Evolutionary conservation across 2,888 invertebrate genomes (phyloP), one percentile per base, ranked within the genome.

Genomic region (Erebia palarica): DNA sequence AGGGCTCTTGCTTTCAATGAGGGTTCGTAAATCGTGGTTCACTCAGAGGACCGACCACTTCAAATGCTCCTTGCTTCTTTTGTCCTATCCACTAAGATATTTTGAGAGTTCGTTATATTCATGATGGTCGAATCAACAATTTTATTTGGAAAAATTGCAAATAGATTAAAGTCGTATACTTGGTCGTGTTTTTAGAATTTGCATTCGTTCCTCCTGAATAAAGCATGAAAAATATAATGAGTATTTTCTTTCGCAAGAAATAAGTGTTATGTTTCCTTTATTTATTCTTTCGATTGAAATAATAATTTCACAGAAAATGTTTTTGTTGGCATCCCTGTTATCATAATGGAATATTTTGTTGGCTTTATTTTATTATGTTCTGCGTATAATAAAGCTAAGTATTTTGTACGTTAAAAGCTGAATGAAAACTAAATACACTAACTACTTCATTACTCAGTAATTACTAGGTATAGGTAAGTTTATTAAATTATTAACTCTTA

Each of bases 21-120:
- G 86, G 85, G 86, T 87, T 86, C 86, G 85, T 87, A 87, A 89
- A 89, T 86, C 85, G 87, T 82, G 86, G 86, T 85, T 84, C 84
- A 81, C 85, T 84, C 64, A 71, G 76, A 79, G 79, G 81, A 82
- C 82, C 78, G 83, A 80, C 80, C 83, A 84, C 83, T 81, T 82
- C 81, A 83, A 79, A 79, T 79, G 80, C 82, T 81, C 80, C 79
- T 78, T 78, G 78, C 77, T 80, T 84, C 83, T 82, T 82, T 86
- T 86, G 84, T 86, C 81, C 83, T 72, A 67, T 68, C 68, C 61
- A 66, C 66, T 77, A 79, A 79, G 77, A 80, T 77, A 80, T 78
- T 78, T 77, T 71, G 64, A 78, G 75, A 71, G 70, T 55, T 70
- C 66, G 66, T 65, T 66, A 70, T 65, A 70, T 70, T 70, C 64